Percentiles rank a stretch among this genome's conserved stretches.
These are phyloP conservation scores for Heliconius nattereri DNA, from an alignment of 1,140 invertebrate genomes.

Conservation along the genomic window DNA sequence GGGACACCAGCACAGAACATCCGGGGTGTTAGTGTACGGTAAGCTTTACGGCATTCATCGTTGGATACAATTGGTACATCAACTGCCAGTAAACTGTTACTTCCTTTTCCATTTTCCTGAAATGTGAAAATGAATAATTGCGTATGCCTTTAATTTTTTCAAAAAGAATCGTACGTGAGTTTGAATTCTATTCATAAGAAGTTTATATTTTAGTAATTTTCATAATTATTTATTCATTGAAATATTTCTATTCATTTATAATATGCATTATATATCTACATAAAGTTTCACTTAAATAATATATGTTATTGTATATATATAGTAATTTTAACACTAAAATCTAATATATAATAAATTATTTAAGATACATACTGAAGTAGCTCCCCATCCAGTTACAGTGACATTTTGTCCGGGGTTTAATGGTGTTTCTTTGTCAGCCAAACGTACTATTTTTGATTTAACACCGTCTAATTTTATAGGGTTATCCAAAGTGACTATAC, in stretches of 20 bases:
- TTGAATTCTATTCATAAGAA: neutral
- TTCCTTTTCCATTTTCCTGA: constrained; percentile 17
- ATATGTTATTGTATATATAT: too few species aligned
- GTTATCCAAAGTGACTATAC: neutral
- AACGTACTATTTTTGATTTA: constrained; percentile 20
- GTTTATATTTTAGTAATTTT: too few species aligned
- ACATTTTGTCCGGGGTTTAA: constrained; percentile 14
- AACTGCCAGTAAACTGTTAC: constrained; percentile 50
- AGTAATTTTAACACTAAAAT: too few species aligned
- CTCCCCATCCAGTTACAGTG: constrained; percentile 38
- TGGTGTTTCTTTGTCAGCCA: constrained; percentile 1
- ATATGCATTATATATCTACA: too few species aligned
- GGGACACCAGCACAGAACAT: constrained; percentile 82
- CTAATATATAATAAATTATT: too few species aligned
- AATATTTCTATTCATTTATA: too few species aligned
- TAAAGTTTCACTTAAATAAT: too few species aligned
- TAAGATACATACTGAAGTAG: neutral
- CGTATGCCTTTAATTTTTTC: too few species aligned
- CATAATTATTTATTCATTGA: too few species aligned
- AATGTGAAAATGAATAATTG: neutral
- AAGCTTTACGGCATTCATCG: constrained; percentile 48
- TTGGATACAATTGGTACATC: constrained; percentile 49
- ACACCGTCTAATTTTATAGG: neutral
- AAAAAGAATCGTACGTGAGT: neutral
- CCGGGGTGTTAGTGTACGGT: constrained; percentile 49